Evolutionary conservation across 2,797 vertebrate genomes (phyloP), one percentile per base, ranked within the genome.

Genomic region (Melanotaenia pygmaea): DNA sequence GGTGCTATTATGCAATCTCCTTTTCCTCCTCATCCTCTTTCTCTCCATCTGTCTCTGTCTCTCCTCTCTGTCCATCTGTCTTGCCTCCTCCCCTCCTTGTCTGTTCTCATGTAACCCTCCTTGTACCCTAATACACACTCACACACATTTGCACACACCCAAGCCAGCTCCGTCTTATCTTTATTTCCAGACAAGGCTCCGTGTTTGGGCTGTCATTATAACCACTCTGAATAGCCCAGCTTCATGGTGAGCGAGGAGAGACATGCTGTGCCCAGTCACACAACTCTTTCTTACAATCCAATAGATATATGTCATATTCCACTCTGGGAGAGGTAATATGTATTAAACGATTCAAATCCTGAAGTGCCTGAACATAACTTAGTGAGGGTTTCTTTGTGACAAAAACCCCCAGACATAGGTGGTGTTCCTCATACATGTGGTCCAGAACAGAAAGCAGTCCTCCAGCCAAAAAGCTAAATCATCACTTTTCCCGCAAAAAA

Each of bases 161-260:
- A 53, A 34, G 50, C 76, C 30, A 26, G 18, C 76, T 64, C 64
- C 56, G 80, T 74, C 89, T 94, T 90, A 90, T 94, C 91, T 90
- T 82, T 81, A 84, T 86, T 90, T 88, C 86, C 89, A 92, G 91
- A 93, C 86, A 90, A 91, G 86, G 67, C 89, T 82, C 78, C 82
- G 85, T 88, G 86, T 91, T 91, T 90, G 86, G 88, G 83, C 85
- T 87, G 87, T 91, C 91, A 90, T 91, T 89, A 90, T 91, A 87
- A 88, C 87, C 84, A 90, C 80, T 89, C 88, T 93, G 88, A 90
- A 93, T 90, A 72, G 79, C 66, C 77, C 5, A 79, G 89, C 84
- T 91, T 92, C 82, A 68, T 83, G 80, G 88, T 69, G 77, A 80
- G 92, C 64, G 71, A 90, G 73, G 59, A 85, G 81, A 86, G 84